These are phyloP conservation scores for Enteromius thamalakanensis DNA, from an alignment of 2,797 vertebrate species.

Conservation along the genomic window DNA sequence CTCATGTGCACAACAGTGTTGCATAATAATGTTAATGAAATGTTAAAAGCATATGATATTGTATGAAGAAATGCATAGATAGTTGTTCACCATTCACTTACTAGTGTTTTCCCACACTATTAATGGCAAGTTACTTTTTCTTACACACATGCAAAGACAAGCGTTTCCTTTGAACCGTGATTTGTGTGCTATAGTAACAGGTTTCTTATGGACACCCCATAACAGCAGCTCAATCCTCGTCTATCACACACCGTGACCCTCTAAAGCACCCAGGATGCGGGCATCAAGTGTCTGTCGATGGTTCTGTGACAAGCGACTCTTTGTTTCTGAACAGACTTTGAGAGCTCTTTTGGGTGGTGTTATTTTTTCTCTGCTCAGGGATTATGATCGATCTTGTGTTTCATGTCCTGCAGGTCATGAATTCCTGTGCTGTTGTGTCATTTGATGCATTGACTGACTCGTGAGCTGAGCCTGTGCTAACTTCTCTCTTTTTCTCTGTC, in stretches of 20 bases:
- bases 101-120: slow-evolving; percentile 39
- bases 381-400: slow-evolving; percentile 41
- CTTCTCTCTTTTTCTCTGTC: slow-evolving; percentile 47
- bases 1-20: background rate
- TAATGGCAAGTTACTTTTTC: slow-evolving; percentile 18
- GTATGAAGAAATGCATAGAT: background rate
- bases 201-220: slow-evolving; percentile 34
- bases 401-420: slow-evolving; percentile 42
- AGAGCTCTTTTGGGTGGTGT: slow-evolving; percentile 22
- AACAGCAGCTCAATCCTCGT: slow-evolving; percentile 13
- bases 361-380: slow-evolving; percentile 27
- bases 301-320: slow-evolving; percentile 51
- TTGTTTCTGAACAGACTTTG: slow-evolving; percentile 40
- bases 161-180: slow-evolving; percentile 52
- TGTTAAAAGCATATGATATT: background rate
- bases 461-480: slow-evolving; percentile 39
- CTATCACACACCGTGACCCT: slow-evolving; percentile 34
- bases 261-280: slow-evolving; percentile 13
- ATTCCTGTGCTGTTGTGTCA: slow-evolving; percentile 52
- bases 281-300: slow-evolving; percentile 24
- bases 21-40: background rate
- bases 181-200: slow-evolving; percentile 55
- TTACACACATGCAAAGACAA: slow-evolving; percentile 20
- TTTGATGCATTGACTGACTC: slow-evolving; percentile 44
- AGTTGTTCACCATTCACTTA: background rate